Conservation (phyloP, 2,113 vertebrate genomes). For the Steatornis caripensis region DNA sequence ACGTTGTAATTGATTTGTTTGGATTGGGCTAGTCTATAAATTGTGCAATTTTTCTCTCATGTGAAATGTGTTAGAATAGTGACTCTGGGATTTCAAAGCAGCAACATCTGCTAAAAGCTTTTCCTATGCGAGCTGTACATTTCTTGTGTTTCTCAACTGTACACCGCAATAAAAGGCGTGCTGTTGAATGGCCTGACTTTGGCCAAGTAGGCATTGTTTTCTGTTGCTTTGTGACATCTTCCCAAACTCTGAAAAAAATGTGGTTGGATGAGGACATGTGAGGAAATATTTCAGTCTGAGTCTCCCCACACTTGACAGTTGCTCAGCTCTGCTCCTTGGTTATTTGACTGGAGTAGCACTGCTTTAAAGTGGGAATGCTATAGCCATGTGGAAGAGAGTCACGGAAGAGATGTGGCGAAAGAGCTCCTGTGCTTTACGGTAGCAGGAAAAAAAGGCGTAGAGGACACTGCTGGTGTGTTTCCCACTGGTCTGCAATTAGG, state of each 20-base stretch:
- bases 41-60: not conserved
- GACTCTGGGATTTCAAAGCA: not conserved
- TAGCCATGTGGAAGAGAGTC: not conserved
- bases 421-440: not conserved
- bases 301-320: not conserved
- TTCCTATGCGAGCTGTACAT: not conserved
- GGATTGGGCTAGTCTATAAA: not conserved
- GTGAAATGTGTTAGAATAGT: not conserved
- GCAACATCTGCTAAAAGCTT: not conserved
- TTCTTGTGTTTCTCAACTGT: not conserved
- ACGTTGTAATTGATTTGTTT: not conserved
- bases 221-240: not conserved
- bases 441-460: not conserved
- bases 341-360: not conserved
- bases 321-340: not conserved
- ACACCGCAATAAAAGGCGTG: not conserved
- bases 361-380: not conserved
- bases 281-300: slow-evolving; percentile 6
- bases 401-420: not conserved
- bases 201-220: not conserved
- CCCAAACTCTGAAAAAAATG: not conserved
- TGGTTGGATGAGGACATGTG: not conserved
- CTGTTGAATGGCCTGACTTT: not conserved
- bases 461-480: not conserved
- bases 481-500: not conserved